These are phyloP conservation scores for Tragelaphus scriptus DNA, from an alignment of 2,113 vertebrate genomes.

Conservation along the genomic window DNA sequence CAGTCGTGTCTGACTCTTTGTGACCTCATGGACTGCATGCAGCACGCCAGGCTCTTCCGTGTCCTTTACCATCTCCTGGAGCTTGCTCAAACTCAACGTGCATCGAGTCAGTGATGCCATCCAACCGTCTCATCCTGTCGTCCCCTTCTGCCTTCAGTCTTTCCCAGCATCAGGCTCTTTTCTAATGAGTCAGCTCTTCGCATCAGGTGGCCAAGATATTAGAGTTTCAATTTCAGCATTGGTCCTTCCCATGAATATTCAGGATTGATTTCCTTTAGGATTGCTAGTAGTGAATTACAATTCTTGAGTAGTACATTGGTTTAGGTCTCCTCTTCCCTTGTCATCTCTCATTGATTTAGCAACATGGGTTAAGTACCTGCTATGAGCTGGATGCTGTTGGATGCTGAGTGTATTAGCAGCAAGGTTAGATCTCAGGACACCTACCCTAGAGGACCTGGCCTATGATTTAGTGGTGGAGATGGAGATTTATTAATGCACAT, in stretches of 20 bases:
- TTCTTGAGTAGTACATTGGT: neutral
- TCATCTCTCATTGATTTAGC: neutral
- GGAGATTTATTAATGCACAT: neutral
- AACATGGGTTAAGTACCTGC: neutral
- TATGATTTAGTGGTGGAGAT: neutral
- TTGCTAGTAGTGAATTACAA: neutral
- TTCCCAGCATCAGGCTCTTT: neutral
- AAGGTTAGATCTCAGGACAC: neutral
- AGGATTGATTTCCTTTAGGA: neutral
- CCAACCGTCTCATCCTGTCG: neutral
- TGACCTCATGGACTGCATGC: neutral
- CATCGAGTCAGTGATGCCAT: neutral
- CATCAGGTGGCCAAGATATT: neutral
- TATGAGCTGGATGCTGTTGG: neutral
- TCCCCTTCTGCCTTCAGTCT: neutral
- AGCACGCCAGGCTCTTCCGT: neutral
- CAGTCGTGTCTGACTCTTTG: neutral
- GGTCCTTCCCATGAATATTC: neutral
- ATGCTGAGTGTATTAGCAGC: neutral
- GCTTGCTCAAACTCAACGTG: neutral
- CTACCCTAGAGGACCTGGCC: neutral
- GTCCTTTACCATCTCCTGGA: neutral
- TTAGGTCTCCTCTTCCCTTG: neutral
- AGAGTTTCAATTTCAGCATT: neutral
- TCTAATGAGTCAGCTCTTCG: neutral